Percentiles rank a stretch among this genome's conserved stretches.
These are phyloP conservation scores for Sebastes vulpes DNA, from an alignment of 2,797 vertebrate species.

Conservation along the genomic window DNA sequence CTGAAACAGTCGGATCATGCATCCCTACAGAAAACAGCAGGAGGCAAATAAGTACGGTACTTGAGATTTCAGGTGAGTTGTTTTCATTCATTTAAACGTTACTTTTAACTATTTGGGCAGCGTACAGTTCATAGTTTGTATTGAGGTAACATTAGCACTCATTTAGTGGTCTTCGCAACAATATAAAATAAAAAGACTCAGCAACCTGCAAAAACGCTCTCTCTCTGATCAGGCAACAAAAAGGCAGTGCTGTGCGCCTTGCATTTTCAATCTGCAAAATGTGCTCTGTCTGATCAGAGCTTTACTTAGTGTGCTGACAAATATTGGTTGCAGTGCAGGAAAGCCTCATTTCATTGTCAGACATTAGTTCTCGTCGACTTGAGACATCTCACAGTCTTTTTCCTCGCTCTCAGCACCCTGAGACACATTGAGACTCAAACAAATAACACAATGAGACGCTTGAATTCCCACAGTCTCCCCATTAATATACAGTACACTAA, in stretches of 20 bases:
- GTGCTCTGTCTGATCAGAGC: background rate
- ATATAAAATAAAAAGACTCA: background rate
- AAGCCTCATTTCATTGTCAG: background rate
- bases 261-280: background rate
- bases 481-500: background rate
- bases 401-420: conserved; percentile 8
- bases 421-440: background rate
- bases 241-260: background rate
- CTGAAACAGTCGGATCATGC: no score
- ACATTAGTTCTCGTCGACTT: conserved; percentile 16
- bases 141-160: background rate
- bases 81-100: background rate
- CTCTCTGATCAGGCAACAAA: background rate
- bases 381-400: conserved; percentile 25
- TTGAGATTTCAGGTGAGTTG: background rate
- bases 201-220: background rate
- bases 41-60: background rate
- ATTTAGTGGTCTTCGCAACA: background rate
- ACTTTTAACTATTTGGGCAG: background rate
- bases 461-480: background rate
- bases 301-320: background rate
- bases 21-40: background rate
- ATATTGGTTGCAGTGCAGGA: conserved; percentile 1
- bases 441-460: background rate
- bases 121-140: no score